Evolutionary conservation across 2,888 invertebrate species (phyloP), one percentile per base, ranked within the genome.

Genomic region (Steinernema scapterisci): DNA sequence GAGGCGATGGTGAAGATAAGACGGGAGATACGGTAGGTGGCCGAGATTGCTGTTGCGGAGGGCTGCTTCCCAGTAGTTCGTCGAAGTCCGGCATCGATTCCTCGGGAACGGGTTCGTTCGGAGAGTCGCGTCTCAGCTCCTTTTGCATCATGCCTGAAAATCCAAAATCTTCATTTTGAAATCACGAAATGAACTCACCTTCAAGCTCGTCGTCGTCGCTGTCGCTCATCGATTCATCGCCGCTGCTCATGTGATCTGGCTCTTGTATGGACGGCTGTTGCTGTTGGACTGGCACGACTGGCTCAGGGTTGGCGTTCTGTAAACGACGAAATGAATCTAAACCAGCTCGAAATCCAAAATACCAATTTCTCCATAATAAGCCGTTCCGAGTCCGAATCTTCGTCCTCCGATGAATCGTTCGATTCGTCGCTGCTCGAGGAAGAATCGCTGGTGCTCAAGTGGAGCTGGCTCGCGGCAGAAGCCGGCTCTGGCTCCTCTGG

Each of bases 371-470:
- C 63, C 63, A 63, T 63, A 27, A 72, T 72, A 21, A 75, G 72
- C 13, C 72, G 75, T 45, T 75, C 75, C 52, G 72, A 56, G 21
- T 71, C 75, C 16, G 75, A 75, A 23, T 73, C 75, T 27, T 71
- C 75, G 19, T 43, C 75, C 19, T 73, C 70, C 70, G 56, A 56
- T 48, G 73, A 75, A 11, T 71, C 52, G n/a, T 52, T 38, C 7
- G 63, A 63, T 2, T 74, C 73, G 1, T 75, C 79, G 27, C 76
- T 77, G 31, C 77, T 76, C 11, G 78, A 78, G 38, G 74, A 74
- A 0, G 78, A 77, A 0, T 78, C 72, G 11, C 51, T 51, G 13
- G 70, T 76, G 46, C 73, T 76, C 43, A 72, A 51, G 44, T 73
- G 44, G 27, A 54, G n/a, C n/a, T 63, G 63, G 19, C 63, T 63